Conservation (phyloP, 2,113 vertebrate genomes). For the Mirounga angustirostris region DNA sequence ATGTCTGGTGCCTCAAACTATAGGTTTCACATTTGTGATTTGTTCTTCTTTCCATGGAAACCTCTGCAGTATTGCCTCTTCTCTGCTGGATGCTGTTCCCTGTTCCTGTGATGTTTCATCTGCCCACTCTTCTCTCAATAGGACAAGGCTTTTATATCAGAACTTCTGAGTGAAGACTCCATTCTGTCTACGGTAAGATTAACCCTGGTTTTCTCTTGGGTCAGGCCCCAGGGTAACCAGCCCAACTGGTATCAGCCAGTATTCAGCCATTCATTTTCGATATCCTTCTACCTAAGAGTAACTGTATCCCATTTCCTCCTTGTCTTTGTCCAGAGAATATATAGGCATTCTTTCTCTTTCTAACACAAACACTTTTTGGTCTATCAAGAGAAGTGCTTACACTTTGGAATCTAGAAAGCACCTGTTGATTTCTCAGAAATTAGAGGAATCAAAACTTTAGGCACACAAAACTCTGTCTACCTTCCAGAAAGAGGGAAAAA, state of each 20-base stretch:
- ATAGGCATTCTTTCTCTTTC: background rate
- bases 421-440: background rate
- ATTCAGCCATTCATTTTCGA: background rate
- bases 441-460: background rate
- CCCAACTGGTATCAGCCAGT: background rate
- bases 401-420: background rate
- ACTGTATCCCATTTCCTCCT: background rate
- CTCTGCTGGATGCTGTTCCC: background rate
- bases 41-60: background rate
- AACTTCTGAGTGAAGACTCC: background rate
- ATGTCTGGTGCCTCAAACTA: background rate
- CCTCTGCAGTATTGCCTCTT: background rate
- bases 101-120: background rate
- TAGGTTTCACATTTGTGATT: background rate
- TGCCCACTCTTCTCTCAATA: background rate
- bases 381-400: background rate
- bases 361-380: background rate
- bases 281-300: background rate
- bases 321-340: background rate
- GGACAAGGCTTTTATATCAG: background rate
- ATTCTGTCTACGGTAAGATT: background rate
- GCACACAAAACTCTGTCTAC: background rate
- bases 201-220: background rate
- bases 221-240: accelerated
- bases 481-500: background rate